A percentile compares a stretch with the other conserved stretches of the same genome.
Conservation (phyloP, 1,140 invertebrate species). For the Melanaphis sacchari region DNA sequence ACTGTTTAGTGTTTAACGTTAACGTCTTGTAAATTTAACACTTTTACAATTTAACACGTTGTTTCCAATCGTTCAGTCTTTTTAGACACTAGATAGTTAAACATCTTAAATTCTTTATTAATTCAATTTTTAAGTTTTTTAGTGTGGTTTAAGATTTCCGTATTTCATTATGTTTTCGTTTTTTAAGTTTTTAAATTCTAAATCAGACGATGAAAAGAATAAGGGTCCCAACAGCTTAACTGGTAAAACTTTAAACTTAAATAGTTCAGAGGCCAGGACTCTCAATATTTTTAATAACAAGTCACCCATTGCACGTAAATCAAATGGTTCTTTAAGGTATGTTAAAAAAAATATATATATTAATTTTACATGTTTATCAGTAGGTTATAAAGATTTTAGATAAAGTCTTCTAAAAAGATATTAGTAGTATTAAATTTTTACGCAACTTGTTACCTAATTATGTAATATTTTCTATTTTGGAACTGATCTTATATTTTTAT, state of each 20-base stretch:
- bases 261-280: background rate
- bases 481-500: background rate
- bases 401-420: no score
- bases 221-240: background rate
- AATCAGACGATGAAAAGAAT: background rate
- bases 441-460: background rate
- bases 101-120: background rate
- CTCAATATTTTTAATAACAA: background rate
- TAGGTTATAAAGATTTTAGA: background rate
- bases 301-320: background rate
- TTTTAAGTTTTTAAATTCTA: conserved; percentile 46
- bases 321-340: conserved; percentile 22
- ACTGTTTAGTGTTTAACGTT: background rate
- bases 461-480: background rate
- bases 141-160: background rate
- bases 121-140: background rate
- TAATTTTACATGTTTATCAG: background rate
- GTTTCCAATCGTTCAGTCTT: background rate
- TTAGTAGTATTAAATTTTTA: background rate
- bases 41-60: background rate
- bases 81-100: background rate
- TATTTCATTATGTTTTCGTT: conserved; percentile 31
- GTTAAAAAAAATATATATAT: background rate
- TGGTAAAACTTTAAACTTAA: conserved; percentile 9
- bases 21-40: no score